These are phyloP conservation scores for Polyploca ridens DNA, from an alignment of 2,888 invertebrate genomes.

Conservation along the genomic window DNA sequence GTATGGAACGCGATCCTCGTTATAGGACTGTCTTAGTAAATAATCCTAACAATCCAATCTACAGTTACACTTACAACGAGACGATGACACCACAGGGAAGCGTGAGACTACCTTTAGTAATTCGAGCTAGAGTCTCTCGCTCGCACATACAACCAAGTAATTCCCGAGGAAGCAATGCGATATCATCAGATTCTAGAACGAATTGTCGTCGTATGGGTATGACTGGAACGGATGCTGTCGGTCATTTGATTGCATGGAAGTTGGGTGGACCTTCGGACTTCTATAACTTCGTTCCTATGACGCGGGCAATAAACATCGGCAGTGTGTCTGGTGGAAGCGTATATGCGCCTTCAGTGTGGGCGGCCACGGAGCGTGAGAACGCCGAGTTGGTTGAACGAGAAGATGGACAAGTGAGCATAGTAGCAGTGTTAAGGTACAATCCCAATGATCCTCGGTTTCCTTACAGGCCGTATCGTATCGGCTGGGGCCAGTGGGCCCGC, in stretches of 20 bases:
- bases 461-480: not conserved
- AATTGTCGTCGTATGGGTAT: not conserved
- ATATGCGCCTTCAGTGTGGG: not conserved
- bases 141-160: not conserved
- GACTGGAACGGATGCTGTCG: not conserved
- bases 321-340: not conserved
- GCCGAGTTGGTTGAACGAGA: not conserved
- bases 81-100: not conserved
- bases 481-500: not conserved
- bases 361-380: not conserved
- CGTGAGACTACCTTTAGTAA: not conserved
- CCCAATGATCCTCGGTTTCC: not conserved
- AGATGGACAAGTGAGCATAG: not conserved
- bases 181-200: not conserved
- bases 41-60: not conserved
- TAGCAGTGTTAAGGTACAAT: not conserved
- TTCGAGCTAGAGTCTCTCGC: not conserved
- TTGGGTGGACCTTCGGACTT: not conserved
- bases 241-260: not conserved
- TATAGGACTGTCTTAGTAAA: not conserved
- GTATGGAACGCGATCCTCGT: not conserved
- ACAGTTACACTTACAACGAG: slow-evolving; percentile 4
- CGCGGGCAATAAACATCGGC: not conserved
- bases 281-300: not conserved
- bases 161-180: not conserved